Base-by-base conservation (phyloP, 2,113 vertebrate species). In the Anolis sagrei region DNA sequence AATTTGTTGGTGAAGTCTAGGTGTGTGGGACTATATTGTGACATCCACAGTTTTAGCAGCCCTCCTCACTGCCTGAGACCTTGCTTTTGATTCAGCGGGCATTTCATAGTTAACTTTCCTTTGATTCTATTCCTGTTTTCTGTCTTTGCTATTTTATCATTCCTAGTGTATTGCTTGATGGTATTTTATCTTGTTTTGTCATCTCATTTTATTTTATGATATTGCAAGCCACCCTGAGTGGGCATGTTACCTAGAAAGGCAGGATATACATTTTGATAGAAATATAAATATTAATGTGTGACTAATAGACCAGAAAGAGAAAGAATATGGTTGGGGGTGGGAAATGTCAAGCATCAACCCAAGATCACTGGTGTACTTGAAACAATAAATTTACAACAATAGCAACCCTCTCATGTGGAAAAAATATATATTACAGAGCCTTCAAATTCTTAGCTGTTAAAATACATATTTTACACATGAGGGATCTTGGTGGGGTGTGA, bases 231-330 rank as follows among this genome's bases (percentile, higher is more conserved):
- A 68, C 18, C 16, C 29, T 48, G 62, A 80, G 44, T 68, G 27
- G 39, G 16, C 39, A 48, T 80, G 44, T 80, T 68, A 16, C 16
- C 64, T 9, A 66, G 78, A 44, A 48, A 80, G 8, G 2, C 14
- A 44, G 39, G 25, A 64, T 64, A 29, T 64, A 64, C 13, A 75
- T 36, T 72, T 36, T 72, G 32, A 48, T 79, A 62, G 23, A 79
- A 44, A 79, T 79, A 62, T 76, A 54, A 39, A 62, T 61, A 80
- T 74, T 29, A 80, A 80, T 68, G 39, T 80, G 27, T 80, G 27
- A 68, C 61, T 18, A 66, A 29, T 27, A 29, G 61, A 5, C 39
- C 16, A 44, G 34, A 80, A 64, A 36, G 32, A 4, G 11, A 18
- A 58, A 58, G 54, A 58, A 58, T 58, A 58, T 29, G 27, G 39